Evolutionary conservation across 2,797 vertebrate genomes (phyloP).

Genomic region (Micrastur ruficollis): DNA sequence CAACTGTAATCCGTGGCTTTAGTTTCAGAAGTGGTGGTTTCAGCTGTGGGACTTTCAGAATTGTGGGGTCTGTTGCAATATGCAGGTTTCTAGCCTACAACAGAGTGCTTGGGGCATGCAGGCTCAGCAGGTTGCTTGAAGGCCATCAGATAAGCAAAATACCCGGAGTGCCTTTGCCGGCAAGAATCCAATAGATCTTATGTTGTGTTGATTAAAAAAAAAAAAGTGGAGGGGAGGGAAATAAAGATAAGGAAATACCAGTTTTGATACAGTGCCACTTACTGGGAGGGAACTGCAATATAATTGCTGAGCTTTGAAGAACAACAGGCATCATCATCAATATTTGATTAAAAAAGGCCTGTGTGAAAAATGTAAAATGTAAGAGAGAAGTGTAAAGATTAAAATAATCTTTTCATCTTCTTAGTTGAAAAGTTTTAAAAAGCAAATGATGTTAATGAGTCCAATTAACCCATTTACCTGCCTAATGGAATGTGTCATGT

Average conservation of each 20-base stretch:
- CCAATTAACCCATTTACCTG: conserved; percentile 43
- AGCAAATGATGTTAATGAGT: conserved; percentile 68
- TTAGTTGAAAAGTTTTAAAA: conserved; percentile 52
- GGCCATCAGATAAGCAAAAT: neutral
- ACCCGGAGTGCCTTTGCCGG: neutral
- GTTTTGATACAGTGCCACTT: conserved; percentile 63
- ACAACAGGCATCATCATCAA: conserved; percentile 79
- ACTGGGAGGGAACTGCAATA: conserved; percentile 63
- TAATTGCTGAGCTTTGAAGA: conserved; percentile 79
- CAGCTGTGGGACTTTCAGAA: neutral
- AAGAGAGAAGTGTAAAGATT: conserved; percentile 66
- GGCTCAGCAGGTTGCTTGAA: conserved; percentile 8
- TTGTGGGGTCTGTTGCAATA: neutral
- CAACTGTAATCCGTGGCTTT: neutral
- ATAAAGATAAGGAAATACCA: neutral
- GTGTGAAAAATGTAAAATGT: conserved; percentile 69
- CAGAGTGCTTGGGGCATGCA: neutral
- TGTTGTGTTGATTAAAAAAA: neutral
- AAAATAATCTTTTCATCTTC: conserved; percentile 68
- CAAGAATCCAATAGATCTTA: neutral
- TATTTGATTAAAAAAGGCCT: conserved; percentile 82
- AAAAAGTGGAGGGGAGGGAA: neutral
- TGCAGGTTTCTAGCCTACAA: neutral
- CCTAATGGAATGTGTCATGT: neutral
- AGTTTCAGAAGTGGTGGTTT: neutral